phyloP scores from a whole-genome alignment of 2,888 invertebrate species.

The Lordiphosa andalusiaca region DNA sequence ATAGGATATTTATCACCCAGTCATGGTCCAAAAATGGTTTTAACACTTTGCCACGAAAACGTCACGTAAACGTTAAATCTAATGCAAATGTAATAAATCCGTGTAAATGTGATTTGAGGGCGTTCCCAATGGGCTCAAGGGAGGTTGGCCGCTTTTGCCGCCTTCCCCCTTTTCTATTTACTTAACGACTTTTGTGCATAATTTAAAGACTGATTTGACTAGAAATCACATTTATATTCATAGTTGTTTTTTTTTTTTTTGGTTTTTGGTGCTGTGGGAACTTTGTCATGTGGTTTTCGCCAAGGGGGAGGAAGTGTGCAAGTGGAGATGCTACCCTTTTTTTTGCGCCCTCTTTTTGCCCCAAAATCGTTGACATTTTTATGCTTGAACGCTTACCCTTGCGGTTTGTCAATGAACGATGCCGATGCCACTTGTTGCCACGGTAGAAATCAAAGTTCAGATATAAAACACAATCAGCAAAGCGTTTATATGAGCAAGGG shows the following conservation, averaged over 20 bases:
- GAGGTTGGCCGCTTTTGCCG: slow-evolving; percentile 3
- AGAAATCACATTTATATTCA: slow-evolving; percentile 61
- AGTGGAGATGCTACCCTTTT: not conserved
- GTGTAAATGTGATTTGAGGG: slow-evolving; percentile 37
- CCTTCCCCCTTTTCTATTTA: slow-evolving; percentile 47
- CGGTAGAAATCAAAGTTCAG: too few species aligned
- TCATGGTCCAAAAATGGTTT: slow-evolving; percentile 10
- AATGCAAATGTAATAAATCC: slow-evolving; percentile 69
- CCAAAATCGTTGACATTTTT: slow-evolving; percentile 20
- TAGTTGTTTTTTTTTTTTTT: slow-evolving; percentile 20
- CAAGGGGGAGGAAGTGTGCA: not conserved
- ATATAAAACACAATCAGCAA: too few species aligned
- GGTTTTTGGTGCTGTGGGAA: slow-evolving; percentile 44
- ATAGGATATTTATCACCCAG: slow-evolving; percentile 11
- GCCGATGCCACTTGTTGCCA: too few species aligned
- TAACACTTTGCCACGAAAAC: slow-evolving; percentile 43
- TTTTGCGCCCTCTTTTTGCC: slow-evolving; percentile 5
- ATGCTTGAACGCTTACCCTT: slow-evolving; percentile 42
- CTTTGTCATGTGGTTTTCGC: slow-evolving; percentile 46
- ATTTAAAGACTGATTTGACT: slow-evolving; percentile 51
- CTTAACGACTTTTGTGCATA: slow-evolving; percentile 59
- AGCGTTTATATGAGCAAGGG: too few species aligned
- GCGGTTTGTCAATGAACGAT: slow-evolving; percentile 29
- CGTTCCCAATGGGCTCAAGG: slow-evolving; percentile 3
- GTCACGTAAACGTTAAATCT: slow-evolving; percentile 57